phyloP scores from a whole-genome alignment of 1,140 invertebrate species.

The Bradysia coprophila region DNA sequence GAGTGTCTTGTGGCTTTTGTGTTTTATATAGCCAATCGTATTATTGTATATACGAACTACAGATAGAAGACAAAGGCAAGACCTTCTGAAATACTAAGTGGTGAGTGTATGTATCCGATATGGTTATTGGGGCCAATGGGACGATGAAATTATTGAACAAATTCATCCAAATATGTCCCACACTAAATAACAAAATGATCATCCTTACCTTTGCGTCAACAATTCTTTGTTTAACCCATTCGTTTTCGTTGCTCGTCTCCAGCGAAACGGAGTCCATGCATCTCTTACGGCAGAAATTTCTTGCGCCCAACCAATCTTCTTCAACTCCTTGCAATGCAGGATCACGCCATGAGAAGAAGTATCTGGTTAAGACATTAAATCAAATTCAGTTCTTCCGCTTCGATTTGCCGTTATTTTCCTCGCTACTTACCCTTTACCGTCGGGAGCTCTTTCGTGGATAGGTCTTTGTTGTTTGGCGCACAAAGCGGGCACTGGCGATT shows the following conservation, averaged over 20 bases:
- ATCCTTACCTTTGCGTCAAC: constrained; percentile 51
- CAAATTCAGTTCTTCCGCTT: background rate
- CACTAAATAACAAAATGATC: no score
- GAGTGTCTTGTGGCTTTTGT: no score
- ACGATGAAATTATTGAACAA: no score
- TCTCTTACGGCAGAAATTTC: constrained; percentile 64
- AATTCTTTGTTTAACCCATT: constrained; percentile 59
- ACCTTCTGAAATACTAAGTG: no score
- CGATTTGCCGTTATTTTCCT: background rate
- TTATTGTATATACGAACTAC: no score
- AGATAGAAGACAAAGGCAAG: no score
- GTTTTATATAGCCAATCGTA: no score
- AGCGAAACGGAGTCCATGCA: constrained; percentile 74
- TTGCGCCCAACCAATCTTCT: constrained; percentile 59
- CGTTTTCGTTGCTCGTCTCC: constrained; percentile 63
- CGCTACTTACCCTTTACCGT: constrained; percentile 27
- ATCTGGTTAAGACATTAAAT: constrained; percentile 25
- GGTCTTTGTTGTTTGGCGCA: constrained; percentile 52
- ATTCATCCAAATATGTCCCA: no score
- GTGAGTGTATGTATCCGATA: no score
- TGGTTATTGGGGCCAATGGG: no score
- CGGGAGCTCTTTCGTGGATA: constrained; percentile 39
- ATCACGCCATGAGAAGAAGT: constrained; percentile 73
- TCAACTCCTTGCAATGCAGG: constrained; percentile 46
- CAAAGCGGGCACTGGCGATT: constrained; percentile 48